phyloP scores from a whole-genome alignment of 2,797 vertebrate species.

The Sebastolobus alascanus region DNA sequence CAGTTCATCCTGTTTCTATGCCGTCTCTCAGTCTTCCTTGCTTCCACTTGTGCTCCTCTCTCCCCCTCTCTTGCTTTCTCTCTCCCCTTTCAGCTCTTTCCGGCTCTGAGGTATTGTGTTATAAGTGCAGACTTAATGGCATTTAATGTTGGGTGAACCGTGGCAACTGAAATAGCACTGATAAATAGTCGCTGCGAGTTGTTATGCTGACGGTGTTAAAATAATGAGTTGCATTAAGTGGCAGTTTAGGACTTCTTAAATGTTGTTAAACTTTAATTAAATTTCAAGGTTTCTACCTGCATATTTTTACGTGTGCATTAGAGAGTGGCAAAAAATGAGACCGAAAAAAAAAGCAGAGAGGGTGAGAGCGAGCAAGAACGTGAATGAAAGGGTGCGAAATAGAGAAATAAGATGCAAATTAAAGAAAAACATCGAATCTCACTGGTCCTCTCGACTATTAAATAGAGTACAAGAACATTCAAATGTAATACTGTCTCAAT shows the following conservation, averaged over 20 bases:
- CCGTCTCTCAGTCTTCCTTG: background rate
- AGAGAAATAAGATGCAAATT: conserved; percentile 74
- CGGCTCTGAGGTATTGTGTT: conserved; percentile 9
- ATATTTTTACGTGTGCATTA: conserved; percentile 24
- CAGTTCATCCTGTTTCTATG: background rate
- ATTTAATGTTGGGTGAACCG: conserved; percentile 49
- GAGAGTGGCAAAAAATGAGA: conserved; percentile 1
- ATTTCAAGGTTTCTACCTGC: conserved; percentile 59
- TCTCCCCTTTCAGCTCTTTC: background rate
- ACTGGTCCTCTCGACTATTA: conserved; percentile 70
- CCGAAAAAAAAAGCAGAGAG: background rate
- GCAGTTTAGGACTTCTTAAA: conserved; percentile 53
- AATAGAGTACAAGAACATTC: conserved; percentile 71
- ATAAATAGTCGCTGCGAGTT: conserved; percentile 56
- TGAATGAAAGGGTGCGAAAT: conserved; percentile 46
- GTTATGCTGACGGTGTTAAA: conserved; percentile 49
- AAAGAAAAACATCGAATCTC: conserved; percentile 77
- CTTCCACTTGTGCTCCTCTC: background rate
- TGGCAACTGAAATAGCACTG: conserved; percentile 26
- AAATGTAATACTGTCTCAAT: conserved; percentile 79
- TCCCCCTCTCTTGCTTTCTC: background rate
- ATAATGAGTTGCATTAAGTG: conserved; percentile 54
- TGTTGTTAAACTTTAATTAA: conserved; percentile 54
- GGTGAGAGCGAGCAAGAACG: conserved; percentile 4
- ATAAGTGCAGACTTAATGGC: conserved; percentile 43